phyloP scores from a whole-genome alignment of 2,113 vertebrate species.

The Spermophilus dauricus region DNA sequence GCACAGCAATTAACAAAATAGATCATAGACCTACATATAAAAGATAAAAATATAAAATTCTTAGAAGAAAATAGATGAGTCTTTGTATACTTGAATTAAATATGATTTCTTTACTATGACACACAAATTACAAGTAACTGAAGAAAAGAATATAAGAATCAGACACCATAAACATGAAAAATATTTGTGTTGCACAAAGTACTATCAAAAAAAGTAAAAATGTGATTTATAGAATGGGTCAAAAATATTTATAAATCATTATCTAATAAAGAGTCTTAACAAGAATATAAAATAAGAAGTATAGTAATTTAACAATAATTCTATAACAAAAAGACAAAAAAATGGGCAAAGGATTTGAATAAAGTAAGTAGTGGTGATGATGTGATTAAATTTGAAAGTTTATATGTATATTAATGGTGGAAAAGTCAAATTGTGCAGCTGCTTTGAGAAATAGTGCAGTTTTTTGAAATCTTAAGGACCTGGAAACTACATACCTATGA shows the following conservation, averaged over 20 bases:
- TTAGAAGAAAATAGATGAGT: not conserved
- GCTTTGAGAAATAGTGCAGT: not conserved
- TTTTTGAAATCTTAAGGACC: slow-evolving; percentile 9
- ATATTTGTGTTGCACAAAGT: not conserved
- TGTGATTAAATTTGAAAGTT: not conserved
- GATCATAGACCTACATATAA: not conserved
- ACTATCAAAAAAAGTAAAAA: not conserved
- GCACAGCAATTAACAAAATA: not conserved
- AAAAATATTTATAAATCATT: not conserved
- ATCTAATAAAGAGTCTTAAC: not conserved
- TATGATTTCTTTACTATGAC: not conserved
- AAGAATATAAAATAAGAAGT: not conserved
- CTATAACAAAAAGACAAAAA: not conserved
- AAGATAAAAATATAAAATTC: not conserved
- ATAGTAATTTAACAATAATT: too few species aligned
- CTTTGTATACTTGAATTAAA: not conserved
- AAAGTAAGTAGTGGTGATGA: not conserved
- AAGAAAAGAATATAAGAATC: not conserved
- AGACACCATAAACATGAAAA: not conserved
- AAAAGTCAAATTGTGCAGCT: not conserved
- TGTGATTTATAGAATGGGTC: not conserved
- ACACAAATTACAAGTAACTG: not conserved
- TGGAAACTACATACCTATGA: not conserved
- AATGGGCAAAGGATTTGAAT: not conserved
- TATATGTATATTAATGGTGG: not conserved